phyloP scores from a whole-genome alignment of 2,113 vertebrate species.

The Heteronetta atricapilla region DNA sequence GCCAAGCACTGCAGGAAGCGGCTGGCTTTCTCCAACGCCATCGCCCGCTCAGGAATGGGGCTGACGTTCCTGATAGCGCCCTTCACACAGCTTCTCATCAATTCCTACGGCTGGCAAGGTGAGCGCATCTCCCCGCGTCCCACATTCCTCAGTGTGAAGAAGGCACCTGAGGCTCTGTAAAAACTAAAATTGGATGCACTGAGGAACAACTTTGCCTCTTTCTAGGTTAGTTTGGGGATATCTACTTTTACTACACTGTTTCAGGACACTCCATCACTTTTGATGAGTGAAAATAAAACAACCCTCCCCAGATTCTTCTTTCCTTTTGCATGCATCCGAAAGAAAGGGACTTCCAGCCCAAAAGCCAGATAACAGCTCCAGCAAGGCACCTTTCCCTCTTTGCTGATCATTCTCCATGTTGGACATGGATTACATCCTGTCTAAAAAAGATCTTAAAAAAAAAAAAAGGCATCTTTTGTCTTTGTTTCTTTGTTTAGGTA shows the following conservation, averaged over 20 bases:
- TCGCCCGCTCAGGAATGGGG: slow-evolving; percentile 91
- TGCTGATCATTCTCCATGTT: accelerated
- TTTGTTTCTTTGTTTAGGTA: slow-evolving; percentile 74
- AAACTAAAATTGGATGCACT: not conserved
- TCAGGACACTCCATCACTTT: not conserved
- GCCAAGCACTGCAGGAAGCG: slow-evolving; percentile 85
- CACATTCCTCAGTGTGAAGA: accelerated
- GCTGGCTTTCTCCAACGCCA: slow-evolving; percentile 84
- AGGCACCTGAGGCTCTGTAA: accelerated
- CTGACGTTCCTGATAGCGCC: slow-evolving; percentile 90
- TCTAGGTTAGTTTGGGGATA: not conserved
- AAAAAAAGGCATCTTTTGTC: not conserved
- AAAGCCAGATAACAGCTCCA: not conserved
- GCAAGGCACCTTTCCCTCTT: not conserved
- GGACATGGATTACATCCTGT: not conserved
- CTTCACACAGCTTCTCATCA: slow-evolving; percentile 87
- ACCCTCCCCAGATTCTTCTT: not conserved
- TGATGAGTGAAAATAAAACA: not conserved
- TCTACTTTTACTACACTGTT: not conserved
- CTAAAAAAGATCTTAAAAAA: not conserved
- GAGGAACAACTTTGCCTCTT: not conserved
- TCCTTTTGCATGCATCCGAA: not conserved
- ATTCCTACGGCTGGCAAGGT: slow-evolving; percentile 91
- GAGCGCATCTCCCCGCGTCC: not conserved
- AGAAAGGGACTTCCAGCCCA: not conserved